Percentiles rank a stretch among this genome's conserved stretches.
phyloP scores from a whole-genome alignment of 2,797 vertebrate genomes.

The Poeciliopsis gracilis region DNA sequence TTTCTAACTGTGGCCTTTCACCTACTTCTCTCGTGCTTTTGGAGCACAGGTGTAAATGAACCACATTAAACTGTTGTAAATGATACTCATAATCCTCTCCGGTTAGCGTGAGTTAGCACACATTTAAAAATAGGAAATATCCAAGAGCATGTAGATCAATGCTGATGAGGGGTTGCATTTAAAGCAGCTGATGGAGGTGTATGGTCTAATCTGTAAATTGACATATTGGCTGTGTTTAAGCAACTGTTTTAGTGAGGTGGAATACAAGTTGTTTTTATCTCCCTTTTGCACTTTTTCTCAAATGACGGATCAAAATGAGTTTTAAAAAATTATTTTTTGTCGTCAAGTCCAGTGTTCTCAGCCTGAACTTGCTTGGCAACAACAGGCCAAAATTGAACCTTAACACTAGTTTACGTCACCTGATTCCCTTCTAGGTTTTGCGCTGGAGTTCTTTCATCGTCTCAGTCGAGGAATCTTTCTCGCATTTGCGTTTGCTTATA shows the following conservation, averaged over 20 bases:
- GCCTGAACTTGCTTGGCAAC: slow-evolving; percentile 68
- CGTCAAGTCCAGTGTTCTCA: slow-evolving; percentile 42
- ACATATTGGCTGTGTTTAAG: slow-evolving; percentile 17
- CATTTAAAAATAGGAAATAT: slow-evolving; percentile 37
- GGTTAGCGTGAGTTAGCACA: slow-evolving; percentile 18
- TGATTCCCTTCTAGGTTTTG: slow-evolving; percentile 67
- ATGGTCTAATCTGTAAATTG: slow-evolving; percentile 21
- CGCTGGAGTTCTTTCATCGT: slow-evolving; percentile 69
- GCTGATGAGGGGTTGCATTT: slow-evolving; percentile 26
- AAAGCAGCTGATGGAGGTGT: slow-evolving; percentile 24
- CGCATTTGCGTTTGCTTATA: slow-evolving; percentile 76
- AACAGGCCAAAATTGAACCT: slow-evolving; percentile 62
- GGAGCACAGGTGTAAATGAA: slow-evolving; percentile 53
- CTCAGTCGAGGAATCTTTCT: slow-evolving; percentile 65
- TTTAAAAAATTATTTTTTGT: slow-evolving; percentile 36
- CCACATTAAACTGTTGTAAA: slow-evolving; percentile 38
- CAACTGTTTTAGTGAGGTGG: not conserved
- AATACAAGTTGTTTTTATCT: slow-evolving; percentile 15
- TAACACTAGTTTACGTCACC: slow-evolving; percentile 62
- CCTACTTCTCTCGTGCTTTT: slow-evolving; percentile 44
- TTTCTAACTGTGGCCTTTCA: slow-evolving; percentile 47
- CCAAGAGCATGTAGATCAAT: slow-evolving; percentile 11
- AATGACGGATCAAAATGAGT: slow-evolving; percentile 46
- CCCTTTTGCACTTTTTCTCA: not conserved
- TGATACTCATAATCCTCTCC: slow-evolving; percentile 41